A percentile compares a stretch with the other conserved stretches of the same genome.
Conservation (phyloP, 2,888 invertebrate species). For the Caenorhabditis sp. region DNA sequence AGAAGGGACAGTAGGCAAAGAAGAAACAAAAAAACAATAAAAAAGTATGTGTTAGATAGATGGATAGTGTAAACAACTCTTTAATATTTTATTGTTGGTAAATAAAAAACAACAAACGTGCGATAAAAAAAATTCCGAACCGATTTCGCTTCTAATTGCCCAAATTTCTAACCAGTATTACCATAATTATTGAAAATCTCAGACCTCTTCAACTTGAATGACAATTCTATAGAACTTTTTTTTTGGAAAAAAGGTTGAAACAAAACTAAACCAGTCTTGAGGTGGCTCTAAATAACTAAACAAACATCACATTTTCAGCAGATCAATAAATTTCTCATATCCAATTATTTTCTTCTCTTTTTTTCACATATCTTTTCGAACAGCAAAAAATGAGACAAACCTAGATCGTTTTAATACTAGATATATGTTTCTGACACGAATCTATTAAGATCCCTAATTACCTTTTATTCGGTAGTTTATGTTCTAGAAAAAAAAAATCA, state of each 20-base stretch:
- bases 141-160: too few relatives aligned
- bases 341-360: not conserved
- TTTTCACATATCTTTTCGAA: not conserved
- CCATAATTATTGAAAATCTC: too few relatives aligned
- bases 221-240: too few relatives aligned
- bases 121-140: too few relatives aligned
- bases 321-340: not conserved
- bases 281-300: not conserved
- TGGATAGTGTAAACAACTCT: not conserved
- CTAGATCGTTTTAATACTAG: too few relatives aligned
- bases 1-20: not conserved
- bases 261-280: not conserved
- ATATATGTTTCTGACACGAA: too few relatives aligned
- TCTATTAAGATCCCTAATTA: too few relatives aligned
- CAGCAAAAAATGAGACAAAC: not conserved
- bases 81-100: not conserved
- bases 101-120: not conserved
- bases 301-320: not conserved
- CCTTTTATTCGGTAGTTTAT: too few relatives aligned
- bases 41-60: constrained; percentile 3
- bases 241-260: not conserved
- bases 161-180: too few relatives aligned
- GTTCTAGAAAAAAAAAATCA: not conserved
- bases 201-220: too few relatives aligned
- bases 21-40: constrained; percentile 2